phyloP scores from a whole-genome alignment of 2,888 invertebrate species.

The Ischnus inquisitorius region DNA sequence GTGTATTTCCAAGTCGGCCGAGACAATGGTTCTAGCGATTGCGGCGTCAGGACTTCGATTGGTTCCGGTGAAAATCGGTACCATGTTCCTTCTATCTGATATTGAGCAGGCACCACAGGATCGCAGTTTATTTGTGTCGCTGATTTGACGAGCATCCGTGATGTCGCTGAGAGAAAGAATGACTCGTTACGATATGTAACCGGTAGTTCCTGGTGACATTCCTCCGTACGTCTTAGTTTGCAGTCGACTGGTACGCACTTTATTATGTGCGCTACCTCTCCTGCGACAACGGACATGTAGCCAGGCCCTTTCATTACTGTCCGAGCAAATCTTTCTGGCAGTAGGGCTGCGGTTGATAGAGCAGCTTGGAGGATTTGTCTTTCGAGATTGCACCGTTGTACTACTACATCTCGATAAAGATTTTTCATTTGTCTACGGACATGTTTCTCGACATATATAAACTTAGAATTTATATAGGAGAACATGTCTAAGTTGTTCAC shows the following conservation, averaged over 20 bases:
- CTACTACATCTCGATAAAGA: too few species aligned
- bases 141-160: slow-evolving; percentile 17
- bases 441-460: too few species aligned
- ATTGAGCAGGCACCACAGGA: slow-evolving; percentile 27
- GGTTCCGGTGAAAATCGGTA: slow-evolving; percentile 24
- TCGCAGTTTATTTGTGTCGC: slow-evolving; percentile 19
- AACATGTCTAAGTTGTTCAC: slow-evolving; percentile 48
- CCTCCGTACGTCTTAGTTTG: slow-evolving; percentile 58
- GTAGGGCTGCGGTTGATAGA: too few species aligned
- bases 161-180: slow-evolving; percentile 31
- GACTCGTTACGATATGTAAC: slow-evolving; percentile 56
- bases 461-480: too few species aligned
- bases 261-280: too few species aligned
- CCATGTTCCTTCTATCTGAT: slow-evolving; percentile 33
- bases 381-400: too few species aligned
- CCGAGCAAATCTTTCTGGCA: too few species aligned
- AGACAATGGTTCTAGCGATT: neutral
- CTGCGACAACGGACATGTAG: too few species aligned
- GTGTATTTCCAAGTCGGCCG: slow-evolving; percentile 31
- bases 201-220: slow-evolving; percentile 73
- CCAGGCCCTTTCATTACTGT: too few species aligned
- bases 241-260: slow-evolving; percentile 70
- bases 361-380: too few species aligned
- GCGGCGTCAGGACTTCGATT: slow-evolving; percentile 9
- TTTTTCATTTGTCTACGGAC: too few species aligned